These are phyloP conservation scores for Bursaphelenchus mucronatus DNA, from an alignment of 1,140 invertebrate genomes.

Conservation along the genomic window DNA sequence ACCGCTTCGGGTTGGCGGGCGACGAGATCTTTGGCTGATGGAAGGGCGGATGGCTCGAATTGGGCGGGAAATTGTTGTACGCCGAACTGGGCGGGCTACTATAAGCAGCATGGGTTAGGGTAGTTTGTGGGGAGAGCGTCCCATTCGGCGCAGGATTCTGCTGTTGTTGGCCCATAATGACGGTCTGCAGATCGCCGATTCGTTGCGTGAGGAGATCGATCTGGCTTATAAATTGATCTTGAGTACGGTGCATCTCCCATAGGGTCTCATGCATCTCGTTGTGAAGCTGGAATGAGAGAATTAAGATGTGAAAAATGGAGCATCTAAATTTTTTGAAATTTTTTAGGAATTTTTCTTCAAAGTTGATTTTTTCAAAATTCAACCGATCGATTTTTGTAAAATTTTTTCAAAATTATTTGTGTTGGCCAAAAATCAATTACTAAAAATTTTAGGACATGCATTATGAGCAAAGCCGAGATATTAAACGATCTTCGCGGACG, in stretches of 20 bases:
- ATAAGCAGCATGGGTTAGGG: no score
- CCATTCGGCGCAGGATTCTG: neutral
- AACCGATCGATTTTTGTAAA: neutral
- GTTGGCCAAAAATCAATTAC: no score
- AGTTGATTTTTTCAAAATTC: neutral
- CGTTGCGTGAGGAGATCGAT: slow-evolving; percentile 49
- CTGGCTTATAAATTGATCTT: slow-evolving; percentile 58
- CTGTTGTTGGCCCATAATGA: slow-evolving; percentile 24
- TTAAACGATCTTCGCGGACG: no score
- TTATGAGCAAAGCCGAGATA: no score
- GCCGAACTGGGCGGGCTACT: no score
- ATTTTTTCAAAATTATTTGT: no score
- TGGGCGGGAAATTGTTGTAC: no score
- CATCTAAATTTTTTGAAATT: neutral
- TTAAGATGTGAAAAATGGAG: neutral
- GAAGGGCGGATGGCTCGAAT: no score
- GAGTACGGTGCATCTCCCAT: slow-evolving; percentile 60
- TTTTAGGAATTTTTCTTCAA: neutral
- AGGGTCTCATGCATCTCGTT: slow-evolving; percentile 60
- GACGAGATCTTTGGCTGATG: no score
- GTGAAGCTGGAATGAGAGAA: slow-evolving; percentile 45
- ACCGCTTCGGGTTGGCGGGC: no score
- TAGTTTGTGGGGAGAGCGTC: no score
- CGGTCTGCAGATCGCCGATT: slow-evolving; percentile 35
- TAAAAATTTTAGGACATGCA: no score